Conservation (phyloP, 2,113 vertebrate genomes). For the Lanius collurio region DNA sequence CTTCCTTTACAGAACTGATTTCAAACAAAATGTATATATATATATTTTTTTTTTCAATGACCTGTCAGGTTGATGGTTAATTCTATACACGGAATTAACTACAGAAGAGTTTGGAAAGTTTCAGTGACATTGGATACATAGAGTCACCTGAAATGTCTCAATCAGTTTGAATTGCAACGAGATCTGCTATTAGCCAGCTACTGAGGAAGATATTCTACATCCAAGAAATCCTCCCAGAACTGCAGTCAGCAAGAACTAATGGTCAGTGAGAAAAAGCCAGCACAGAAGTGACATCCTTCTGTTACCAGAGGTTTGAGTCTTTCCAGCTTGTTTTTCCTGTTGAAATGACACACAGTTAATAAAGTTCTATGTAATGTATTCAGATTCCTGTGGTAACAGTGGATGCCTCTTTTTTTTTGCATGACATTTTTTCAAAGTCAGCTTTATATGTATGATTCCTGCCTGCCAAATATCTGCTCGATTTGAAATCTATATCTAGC, state of each 20-base stretch:
- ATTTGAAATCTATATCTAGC: slow-evolving; percentile 66
- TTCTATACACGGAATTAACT: neutral
- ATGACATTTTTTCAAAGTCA: slow-evolving; percentile 55
- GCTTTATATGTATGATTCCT: slow-evolving; percentile 57
- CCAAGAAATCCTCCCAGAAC: neutral
- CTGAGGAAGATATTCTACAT: neutral
- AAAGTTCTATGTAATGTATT: neutral
- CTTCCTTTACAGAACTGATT: neutral
- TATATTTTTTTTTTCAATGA: neutral
- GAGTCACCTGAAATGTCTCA: neutral
- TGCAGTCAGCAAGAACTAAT: neutral
- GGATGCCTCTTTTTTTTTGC: slow-evolving; percentile 53
- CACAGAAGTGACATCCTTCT: neutral
- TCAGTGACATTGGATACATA: fast-evolving
- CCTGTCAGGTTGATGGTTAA: neutral
- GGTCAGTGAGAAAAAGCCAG: neutral
- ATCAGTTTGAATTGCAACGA: neutral
- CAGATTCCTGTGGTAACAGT: slow-evolving; percentile 50
- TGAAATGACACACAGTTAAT: neutral
- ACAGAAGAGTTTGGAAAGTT: neutral
- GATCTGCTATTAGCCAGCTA: neutral
- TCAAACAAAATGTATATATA: neutral
- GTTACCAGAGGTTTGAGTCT: neutral
- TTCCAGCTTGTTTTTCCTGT: neutral
- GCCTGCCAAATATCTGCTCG: slow-evolving; percentile 67